phyloP scores from a whole-genome alignment of 2,113 vertebrate species.

The Psettodes erumei region DNA sequence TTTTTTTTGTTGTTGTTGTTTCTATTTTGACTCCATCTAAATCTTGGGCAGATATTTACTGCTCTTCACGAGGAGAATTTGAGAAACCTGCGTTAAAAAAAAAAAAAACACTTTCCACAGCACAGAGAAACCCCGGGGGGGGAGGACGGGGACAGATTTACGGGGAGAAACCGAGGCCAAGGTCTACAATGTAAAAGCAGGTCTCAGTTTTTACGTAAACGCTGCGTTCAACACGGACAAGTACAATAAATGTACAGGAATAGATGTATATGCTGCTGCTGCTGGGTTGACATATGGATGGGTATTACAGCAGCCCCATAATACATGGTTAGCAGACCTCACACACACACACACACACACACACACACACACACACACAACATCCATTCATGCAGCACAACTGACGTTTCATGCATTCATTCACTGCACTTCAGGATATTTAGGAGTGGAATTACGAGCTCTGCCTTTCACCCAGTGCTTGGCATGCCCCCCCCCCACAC shows the following conservation, averaged over 20 bases:
- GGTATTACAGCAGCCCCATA: neutral
- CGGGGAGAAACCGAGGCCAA: slow-evolving; percentile 78
- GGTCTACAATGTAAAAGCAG: slow-evolving; percentile 51
- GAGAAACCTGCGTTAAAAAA: slow-evolving; percentile 73
- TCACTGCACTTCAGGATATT: slow-evolving; percentile 20
- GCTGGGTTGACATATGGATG: neutral
- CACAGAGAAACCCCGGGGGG: slow-evolving; percentile 79
- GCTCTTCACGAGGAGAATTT: slow-evolving; percentile 66
- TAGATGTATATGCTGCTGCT: slow-evolving; percentile 11
- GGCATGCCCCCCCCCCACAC: too few species aligned
- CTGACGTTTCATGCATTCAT: neutral
- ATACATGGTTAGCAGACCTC: slow-evolving; percentile 27
- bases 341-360: slow-evolving; percentile 9
- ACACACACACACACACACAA: neutral
- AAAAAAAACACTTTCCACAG: slow-evolving; percentile 79
- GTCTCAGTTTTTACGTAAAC: slow-evolving; percentile 53
- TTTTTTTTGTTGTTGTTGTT: too few species aligned
- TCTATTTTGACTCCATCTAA: neutral
- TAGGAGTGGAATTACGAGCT: slow-evolving; percentile 4
- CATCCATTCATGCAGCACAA: too few species aligned
- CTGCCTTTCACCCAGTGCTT: neutral
- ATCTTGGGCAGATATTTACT: slow-evolving; percentile 55
- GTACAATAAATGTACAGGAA: slow-evolving; percentile 28
- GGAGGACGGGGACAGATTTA: slow-evolving; percentile 84
- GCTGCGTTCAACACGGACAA: slow-evolving; percentile 23